Evolutionary conservation across 2,888 invertebrate species (phyloP), one percentile per base, ranked within the genome.

Genomic region (Dyspetes luteomarginatus): DNA sequence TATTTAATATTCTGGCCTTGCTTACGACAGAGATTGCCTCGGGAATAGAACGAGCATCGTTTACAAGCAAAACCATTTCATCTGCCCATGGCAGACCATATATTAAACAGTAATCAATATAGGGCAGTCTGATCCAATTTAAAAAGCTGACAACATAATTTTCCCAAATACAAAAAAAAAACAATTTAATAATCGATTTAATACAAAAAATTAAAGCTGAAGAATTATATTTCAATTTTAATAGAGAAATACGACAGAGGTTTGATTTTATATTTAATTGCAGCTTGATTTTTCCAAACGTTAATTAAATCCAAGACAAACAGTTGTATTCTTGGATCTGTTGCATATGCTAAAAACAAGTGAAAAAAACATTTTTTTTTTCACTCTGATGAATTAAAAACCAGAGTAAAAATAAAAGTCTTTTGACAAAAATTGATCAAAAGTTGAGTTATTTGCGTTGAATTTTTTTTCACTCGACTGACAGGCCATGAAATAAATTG

Each of bases 1-100:
- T 48, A 15, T 28, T 69, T 43, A 69, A 58, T 69, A 69, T 69
- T 69, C 45, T 19, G 19, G 28, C 45, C 69, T 58, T 28, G 69
- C 28, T 45, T 28, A 41, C 28, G 7, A 28, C 41, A 30, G 22
- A 2, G 19, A 58, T 48, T 71, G 15, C 22, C 48, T 15, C 45
- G n/a, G 71, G 48, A 43, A 64, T 48, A n/a, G 9, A 30, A 45
- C 30, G 43, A 17, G n/a, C 45, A n/a, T 12, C 9, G 15, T 71
- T 71, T 22, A 41, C 55, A 24, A 15, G 30, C 15, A 19, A 28
- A 58, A 71, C 3, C 22, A 28, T 48, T 64, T 26, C 48, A 26
- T 7, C 5, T 45, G 9, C 17, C 26, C n/a, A 24, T 24, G 12
- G 2, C n/a, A 17, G 19, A 43, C 36, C 41, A 30, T 9, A 9